A percentile compares a stretch with the other conserved stretches of the same genome.
Conservation (phyloP, 2,797 vertebrate genomes). For the Rallus crepitans region DNA sequence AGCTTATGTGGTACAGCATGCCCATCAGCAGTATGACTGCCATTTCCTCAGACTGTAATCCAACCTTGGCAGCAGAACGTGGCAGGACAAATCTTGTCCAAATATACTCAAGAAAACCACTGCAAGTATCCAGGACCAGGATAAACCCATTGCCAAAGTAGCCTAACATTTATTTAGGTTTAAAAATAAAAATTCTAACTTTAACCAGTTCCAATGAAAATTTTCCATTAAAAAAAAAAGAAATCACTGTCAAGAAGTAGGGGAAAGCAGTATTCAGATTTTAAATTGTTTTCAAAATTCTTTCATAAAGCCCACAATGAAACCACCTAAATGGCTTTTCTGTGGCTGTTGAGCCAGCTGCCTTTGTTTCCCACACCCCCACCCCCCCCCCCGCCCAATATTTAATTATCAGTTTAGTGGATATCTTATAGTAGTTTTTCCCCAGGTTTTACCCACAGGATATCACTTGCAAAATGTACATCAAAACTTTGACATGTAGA, state of each 20-base stretch:
- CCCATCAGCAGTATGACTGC: background rate
- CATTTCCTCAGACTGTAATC: background rate
- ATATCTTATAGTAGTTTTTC: background rate
- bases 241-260: background rate
- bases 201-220: background rate
- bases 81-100: background rate
- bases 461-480: background rate
- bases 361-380: background rate
- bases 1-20: background rate
- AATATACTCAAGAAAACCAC: background rate
- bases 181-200: background rate
- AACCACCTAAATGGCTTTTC: background rate
- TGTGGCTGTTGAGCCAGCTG: background rate
- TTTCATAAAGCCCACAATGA: background rate
- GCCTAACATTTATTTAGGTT: background rate
- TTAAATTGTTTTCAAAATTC: background rate
- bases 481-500: background rate
- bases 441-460: background rate
- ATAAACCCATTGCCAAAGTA: background rate
- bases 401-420: background rate
- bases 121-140: background rate
- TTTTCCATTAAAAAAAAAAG: background rate
- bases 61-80: background rate
- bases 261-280: background rate
- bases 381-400: rapidly evolving